A percentile compares a stretch with the other conserved stretches of the same genome.
Evolutionary conservation across 2,797 vertebrate genomes (phyloP).

Genomic region (Sebastes reedi): DNA sequence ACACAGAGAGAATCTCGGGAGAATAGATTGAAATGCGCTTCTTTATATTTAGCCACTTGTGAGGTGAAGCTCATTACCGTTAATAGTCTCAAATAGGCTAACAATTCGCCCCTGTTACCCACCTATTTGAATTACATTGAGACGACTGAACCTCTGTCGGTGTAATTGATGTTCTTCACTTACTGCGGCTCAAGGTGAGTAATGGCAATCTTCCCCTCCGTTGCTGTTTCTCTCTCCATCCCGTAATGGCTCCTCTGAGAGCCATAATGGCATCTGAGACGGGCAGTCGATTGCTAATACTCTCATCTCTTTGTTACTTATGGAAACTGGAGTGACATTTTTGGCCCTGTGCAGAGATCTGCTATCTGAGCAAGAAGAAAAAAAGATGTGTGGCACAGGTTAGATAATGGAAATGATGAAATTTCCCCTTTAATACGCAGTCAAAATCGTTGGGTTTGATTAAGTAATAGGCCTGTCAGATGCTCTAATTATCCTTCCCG

Average conservation of each 20-base stretch:
- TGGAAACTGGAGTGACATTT: slow-evolving; percentile 42
- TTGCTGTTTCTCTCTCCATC: slow-evolving; percentile 41
- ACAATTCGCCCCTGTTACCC: slow-evolving; percentile 33
- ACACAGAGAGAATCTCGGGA: background rate
- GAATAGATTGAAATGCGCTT: background rate
- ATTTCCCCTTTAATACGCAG: background rate
- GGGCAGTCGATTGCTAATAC: slow-evolving; percentile 36
- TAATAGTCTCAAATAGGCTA: slow-evolving; percentile 48
- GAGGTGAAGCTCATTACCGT: slow-evolving; percentile 43
- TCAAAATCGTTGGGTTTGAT: slow-evolving; percentile 5
- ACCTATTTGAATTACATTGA: slow-evolving; percentile 38
- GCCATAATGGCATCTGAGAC: slow-evolving; percentile 54
- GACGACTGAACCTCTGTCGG: slow-evolving; percentile 47
- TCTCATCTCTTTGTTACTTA: slow-evolving; percentile 52
- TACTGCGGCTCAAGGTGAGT: slow-evolving; percentile 68
- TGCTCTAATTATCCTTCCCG: slow-evolving; percentile 14
- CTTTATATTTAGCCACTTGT: slow-evolving; percentile 30
- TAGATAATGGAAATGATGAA: background rate
- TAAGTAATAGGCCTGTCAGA: slow-evolving; percentile 7
- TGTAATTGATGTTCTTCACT: slow-evolving; percentile 65
- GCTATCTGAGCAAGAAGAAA: background rate
- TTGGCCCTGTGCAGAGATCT: background rate
- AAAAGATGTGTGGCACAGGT: background rate
- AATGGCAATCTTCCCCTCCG: slow-evolving; percentile 45
- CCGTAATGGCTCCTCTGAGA: slow-evolving; percentile 65